These are phyloP conservation scores for Macquaria australasica DNA, from an alignment of 2,113 vertebrate species.

Conservation along the genomic window DNA sequence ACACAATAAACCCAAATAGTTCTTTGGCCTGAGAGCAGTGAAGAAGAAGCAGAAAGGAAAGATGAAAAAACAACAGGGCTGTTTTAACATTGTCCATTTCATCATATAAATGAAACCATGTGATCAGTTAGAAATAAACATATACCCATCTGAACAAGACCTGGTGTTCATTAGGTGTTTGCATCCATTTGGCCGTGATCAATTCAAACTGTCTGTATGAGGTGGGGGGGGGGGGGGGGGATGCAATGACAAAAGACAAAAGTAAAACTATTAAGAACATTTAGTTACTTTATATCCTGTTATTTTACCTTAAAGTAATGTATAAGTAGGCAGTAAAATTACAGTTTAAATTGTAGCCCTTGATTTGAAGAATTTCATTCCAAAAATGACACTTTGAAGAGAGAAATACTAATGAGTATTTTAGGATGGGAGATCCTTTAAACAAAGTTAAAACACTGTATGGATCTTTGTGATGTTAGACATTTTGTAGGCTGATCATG, in stretches of 20 bases:
- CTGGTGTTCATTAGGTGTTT: not conserved
- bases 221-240: too few relatives aligned
- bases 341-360: constrained; percentile 8
- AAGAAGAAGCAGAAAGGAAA: not conserved
- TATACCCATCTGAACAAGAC: not conserved
- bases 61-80: not conserved
- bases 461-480: not conserved
- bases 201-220: not conserved
- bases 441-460: not conserved
- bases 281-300: not conserved
- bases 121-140: not conserved
- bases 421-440: not conserved
- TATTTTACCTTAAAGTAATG: not conserved
- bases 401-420: not conserved
- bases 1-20: not conserved
- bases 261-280: not conserved
- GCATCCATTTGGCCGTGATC: constrained; percentile 3
- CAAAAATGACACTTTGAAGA: not conserved
- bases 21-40: constrained; percentile 39
- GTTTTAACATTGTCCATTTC: not conserved
- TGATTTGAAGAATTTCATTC: not conserved
- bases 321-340: not conserved
- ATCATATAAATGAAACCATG: not conserved
- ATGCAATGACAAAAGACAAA: not conserved
- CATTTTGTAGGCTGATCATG: not conserved